Percentiles rank a stretch among this genome's conserved stretches.
Conservation (phyloP, 2,888 invertebrate species). For the Anticlea derivata region DNA sequence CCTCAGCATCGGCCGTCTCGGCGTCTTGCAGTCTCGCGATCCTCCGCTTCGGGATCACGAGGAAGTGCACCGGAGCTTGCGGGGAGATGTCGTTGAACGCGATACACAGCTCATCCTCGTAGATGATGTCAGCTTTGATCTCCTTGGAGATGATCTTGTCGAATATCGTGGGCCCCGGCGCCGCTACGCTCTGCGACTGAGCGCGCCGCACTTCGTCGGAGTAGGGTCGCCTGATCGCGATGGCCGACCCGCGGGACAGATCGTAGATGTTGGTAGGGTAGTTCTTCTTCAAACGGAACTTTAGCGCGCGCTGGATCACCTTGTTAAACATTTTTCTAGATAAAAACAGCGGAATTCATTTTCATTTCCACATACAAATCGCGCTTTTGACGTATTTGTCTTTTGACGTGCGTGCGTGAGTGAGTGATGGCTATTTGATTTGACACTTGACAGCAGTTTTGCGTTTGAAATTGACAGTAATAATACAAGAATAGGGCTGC, state of each 20-base stretch:
- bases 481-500: slow-evolving; percentile 3
- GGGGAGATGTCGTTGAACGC: slow-evolving; percentile 92
- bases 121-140: slow-evolving; percentile 91
- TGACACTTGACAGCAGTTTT: slow-evolving; percentile 9
- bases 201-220: slow-evolving; percentile 75
- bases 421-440: neutral
- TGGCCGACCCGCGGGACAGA: slow-evolving; percentile 68
- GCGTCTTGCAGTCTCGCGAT: slow-evolving; percentile 86
- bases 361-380: slow-evolving; percentile 26
- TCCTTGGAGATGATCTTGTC: slow-evolving; percentile 89
- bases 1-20: slow-evolving; percentile 84
- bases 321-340: slow-evolving; percentile 73
- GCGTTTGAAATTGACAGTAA: no score
- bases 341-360: slow-evolving; percentile 41
- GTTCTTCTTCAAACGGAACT: slow-evolving; percentile 71
- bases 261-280: slow-evolving; percentile 79
- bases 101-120: slow-evolving; percentile 91
- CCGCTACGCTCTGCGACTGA: slow-evolving; percentile 60
- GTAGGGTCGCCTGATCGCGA: slow-evolving; percentile 66
- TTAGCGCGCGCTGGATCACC: slow-evolving; percentile 74
- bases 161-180: slow-evolving; percentile 86
- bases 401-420: slow-evolving; percentile 14
- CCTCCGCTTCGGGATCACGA: slow-evolving; percentile 91
- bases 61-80: slow-evolving; percentile 93
- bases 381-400: slow-evolving; percentile 11